Evolutionary conservation across 2,888 invertebrate genomes (phyloP).

Genomic region (Bellardia pandia): DNA sequence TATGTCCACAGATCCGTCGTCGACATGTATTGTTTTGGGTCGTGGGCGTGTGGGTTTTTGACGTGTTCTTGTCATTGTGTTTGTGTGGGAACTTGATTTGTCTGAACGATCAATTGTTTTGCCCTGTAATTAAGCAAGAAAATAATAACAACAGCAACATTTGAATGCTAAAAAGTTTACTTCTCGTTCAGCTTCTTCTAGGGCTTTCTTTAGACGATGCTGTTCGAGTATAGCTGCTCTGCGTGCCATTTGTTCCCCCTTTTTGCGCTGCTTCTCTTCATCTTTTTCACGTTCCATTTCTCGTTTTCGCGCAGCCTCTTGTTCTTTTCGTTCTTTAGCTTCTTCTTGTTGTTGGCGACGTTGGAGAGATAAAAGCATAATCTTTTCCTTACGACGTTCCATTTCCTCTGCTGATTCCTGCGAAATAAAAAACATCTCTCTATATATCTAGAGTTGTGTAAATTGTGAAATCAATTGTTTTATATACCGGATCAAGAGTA

Average conservation of each 20-base stretch:
- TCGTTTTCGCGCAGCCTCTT: constrained; percentile 89
- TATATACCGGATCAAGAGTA: constrained; percentile 88
- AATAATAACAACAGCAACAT: neutral
- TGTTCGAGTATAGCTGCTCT: constrained; percentile 95
- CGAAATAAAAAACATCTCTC: neutral
- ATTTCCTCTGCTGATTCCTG: constrained; percentile 95
- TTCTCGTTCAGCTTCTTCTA: constrained; percentile 95
- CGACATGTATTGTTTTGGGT: constrained; percentile 96
- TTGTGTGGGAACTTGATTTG: constrained; percentile 78
- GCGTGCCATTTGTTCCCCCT: constrained; percentile 93
- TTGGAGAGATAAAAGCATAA: constrained; percentile 94
- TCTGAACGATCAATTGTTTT: constrained; percentile 91
- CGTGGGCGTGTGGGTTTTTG: constrained; percentile 89
- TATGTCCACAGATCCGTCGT: constrained; percentile 90
- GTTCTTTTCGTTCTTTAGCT: constrained; percentile 92
- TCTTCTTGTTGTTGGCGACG: constrained; percentile 96
- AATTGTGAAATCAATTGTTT: neutral
- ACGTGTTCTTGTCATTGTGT: constrained; percentile 85
- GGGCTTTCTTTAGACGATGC: constrained; percentile 96
- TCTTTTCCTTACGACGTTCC: constrained; percentile 95
- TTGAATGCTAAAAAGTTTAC: constrained; percentile 82
- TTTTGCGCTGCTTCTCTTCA: constrained; percentile 90
- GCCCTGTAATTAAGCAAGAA: constrained; percentile 85
- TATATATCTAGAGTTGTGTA: neutral
- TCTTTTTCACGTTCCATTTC: constrained; percentile 91